Percentiles rank a stretch among this genome's conserved stretches.
phyloP scores from a whole-genome alignment of 2,888 invertebrate genomes.

The Heliconius charithonia region DNA sequence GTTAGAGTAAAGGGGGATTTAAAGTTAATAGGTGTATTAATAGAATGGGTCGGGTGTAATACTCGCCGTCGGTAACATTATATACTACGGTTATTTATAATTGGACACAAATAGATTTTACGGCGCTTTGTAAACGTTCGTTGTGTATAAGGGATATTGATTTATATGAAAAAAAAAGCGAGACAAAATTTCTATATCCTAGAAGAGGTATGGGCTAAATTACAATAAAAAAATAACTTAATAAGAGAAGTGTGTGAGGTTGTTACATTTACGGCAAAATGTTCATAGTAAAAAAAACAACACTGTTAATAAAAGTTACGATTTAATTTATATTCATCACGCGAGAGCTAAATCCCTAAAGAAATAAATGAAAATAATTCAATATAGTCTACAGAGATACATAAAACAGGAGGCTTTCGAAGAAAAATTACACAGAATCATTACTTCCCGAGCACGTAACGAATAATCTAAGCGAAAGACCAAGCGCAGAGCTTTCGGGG shows the following conservation, averaged over 20 bases:
- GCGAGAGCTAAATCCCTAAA: background rate
- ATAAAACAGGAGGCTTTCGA: background rate
- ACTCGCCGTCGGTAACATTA: constrained; percentile 34
- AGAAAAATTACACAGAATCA: constrained; percentile 20
- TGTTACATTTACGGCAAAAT: too few species aligned
- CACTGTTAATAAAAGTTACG: too few species aligned
- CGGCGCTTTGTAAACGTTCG: background rate
- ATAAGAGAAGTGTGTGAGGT: too few species aligned
- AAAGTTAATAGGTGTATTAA: constrained; percentile 37
- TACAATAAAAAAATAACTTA: too few species aligned
- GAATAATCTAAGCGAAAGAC: constrained; percentile 36
- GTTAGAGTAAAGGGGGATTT: constrained; percentile 28
- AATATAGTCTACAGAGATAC: background rate
- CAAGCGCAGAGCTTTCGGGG: constrained; percentile 31
- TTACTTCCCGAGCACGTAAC: constrained; percentile 21
- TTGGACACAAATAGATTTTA: constrained; percentile 25
- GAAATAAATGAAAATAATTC: background rate
- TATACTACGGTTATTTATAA: constrained; percentile 21
- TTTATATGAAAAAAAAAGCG: background rate
- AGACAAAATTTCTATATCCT: background rate
- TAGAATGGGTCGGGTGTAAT: constrained; percentile 24
- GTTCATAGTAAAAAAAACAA: too few species aligned
- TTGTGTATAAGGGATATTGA: background rate
- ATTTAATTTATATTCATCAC: too few species aligned
- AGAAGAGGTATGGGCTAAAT: too few species aligned